phyloP scores from a whole-genome alignment of 2,113 vertebrate species.

The Bolborhynchus lineola region DNA sequence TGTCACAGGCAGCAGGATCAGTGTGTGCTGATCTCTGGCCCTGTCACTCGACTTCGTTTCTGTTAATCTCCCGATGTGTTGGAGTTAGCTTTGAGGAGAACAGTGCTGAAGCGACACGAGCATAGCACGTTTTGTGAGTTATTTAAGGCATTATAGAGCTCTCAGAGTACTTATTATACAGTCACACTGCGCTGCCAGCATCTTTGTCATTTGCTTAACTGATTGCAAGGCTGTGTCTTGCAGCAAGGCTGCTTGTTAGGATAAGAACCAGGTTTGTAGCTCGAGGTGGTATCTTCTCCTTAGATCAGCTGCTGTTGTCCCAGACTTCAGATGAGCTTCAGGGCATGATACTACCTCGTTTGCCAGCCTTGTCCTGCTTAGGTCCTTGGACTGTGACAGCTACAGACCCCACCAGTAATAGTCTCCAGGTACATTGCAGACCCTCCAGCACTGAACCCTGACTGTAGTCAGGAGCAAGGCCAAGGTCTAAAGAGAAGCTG shows the following conservation, averaged over 20 bases:
- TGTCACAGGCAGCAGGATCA: background rate
- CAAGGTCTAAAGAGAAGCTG: background rate
- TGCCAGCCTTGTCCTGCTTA: background rate
- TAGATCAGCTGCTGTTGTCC: background rate
- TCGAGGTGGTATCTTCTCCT: background rate
- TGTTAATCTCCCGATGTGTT: accelerated
- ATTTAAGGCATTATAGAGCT: background rate
- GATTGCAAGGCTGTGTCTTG: background rate
- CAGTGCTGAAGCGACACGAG: accelerated
- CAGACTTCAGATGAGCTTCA: background rate
- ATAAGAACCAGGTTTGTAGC: background rate
- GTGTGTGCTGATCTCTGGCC: background rate
- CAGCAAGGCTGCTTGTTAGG: background rate
- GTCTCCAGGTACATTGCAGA: accelerated
- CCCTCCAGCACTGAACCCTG: background rate
- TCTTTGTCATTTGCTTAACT: background rate
- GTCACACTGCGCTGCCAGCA: background rate
- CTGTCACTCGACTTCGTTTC: background rate
- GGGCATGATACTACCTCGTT: accelerated
- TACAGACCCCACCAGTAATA: background rate
- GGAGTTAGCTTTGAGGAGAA: background rate
- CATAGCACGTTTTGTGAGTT: background rate
- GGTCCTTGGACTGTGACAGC: background rate
- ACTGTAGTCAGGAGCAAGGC: background rate
- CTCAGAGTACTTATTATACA: background rate